Percentiles rank a stretch among this genome's conserved stretches.
Conservation (phyloP, 2,113 vertebrate genomes). For the Triplophysa rosa region DNA sequence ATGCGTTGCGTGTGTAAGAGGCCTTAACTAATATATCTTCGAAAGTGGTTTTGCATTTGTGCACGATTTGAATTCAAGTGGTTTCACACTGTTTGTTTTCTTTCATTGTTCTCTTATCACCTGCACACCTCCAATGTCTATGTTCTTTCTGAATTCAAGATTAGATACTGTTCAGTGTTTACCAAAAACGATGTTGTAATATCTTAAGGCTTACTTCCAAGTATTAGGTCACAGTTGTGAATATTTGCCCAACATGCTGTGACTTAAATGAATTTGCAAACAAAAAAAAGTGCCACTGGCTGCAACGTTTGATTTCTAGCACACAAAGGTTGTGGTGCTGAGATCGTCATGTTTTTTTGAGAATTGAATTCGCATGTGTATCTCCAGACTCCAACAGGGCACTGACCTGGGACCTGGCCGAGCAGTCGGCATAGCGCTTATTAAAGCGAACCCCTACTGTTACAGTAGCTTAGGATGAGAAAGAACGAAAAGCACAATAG, state of each 20-base stretch:
- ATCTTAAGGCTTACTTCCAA: not conserved
- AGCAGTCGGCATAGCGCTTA: not conserved
- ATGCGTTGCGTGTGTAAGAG: no score
- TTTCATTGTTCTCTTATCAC: no score
- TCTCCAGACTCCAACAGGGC: conserved; percentile 18
- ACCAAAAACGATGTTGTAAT: not conserved
- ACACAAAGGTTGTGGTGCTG: not conserved
- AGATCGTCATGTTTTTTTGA: not conserved
- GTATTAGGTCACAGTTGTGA: not conserved
- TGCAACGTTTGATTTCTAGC: not conserved
- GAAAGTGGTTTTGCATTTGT: no score
- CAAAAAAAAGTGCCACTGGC: not conserved
- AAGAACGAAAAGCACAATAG: not conserved
- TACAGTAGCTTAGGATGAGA: conserved; percentile 2
- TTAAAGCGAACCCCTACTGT: conserved; percentile 34
- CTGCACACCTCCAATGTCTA: conserved; percentile 4
- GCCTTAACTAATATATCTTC: no score
- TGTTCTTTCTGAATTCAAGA: conserved; percentile 18
- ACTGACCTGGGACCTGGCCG: conserved; percentile 28
- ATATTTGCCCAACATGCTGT: conserved; percentile 9
- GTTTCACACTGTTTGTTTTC: no score
- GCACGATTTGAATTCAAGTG: no score
- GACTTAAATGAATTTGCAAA: not conserved
- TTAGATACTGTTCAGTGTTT: conserved; percentile 21
- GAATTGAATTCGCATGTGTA: not conserved